Conservation (phyloP, 2,888 invertebrate species). For the Tenthredo scrophulariae region DNA sequence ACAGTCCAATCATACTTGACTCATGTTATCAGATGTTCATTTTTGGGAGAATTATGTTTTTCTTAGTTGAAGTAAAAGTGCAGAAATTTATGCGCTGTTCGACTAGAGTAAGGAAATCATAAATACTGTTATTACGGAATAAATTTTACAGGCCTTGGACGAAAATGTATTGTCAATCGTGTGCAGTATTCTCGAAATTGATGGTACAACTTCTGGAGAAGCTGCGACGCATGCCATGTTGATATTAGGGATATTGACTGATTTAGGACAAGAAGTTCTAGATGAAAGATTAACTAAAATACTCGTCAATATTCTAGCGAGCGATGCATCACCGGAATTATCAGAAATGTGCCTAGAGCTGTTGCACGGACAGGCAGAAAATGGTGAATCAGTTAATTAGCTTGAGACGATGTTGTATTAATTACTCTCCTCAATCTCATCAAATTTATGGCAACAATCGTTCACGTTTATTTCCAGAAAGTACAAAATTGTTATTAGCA, state of each 20-base stretch:
- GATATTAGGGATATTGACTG: conserved; percentile 79
- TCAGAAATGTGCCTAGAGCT: conserved; percentile 89
- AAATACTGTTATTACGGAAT: neutral
- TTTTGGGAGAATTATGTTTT: neutral
- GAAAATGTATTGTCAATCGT: conserved; percentile 79
- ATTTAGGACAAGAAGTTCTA: conserved; percentile 78
- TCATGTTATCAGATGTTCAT: neutral
- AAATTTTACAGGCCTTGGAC: conserved; percentile 75
- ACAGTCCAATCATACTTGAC: neutral
- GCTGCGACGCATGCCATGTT: conserved; percentile 80
- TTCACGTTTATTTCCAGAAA: conserved; percentile 81
- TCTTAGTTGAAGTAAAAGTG: neutral
- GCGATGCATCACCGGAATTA: conserved; percentile 85
- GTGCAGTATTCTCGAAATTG: conserved; percentile 78
- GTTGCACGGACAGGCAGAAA: conserved; percentile 88
- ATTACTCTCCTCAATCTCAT: neutral
- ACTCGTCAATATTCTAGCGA: conserved; percentile 83
- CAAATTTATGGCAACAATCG: conserved; percentile 4
- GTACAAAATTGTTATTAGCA: conserved; percentile 88
- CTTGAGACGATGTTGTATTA: neutral
- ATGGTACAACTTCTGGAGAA: conserved; percentile 76
- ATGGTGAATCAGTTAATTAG: conserved; percentile 79
- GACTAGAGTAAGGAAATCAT: neutral
- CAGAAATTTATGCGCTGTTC: neutral
- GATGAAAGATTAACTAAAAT: conserved; percentile 81